Base-by-base conservation (phyloP, 2,888 invertebrate species). In the Diploptera punctata region DNA sequence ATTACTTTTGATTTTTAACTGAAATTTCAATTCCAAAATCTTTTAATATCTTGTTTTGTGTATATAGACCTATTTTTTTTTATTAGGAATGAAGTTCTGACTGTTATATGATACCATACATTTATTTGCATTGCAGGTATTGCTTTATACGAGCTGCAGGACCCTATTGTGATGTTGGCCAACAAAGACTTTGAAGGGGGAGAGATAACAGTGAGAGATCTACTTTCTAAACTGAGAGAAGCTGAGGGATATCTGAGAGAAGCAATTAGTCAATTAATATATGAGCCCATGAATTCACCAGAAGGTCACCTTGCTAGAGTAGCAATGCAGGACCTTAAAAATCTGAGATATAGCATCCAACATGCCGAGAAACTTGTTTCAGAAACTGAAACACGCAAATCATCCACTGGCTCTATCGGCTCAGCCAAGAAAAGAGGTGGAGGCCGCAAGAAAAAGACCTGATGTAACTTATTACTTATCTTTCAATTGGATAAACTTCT, bases 91-190 rank as follows among this genome's bases (percentile, higher is more conserved):
- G n/a, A n/a, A n/a, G n/a, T n/a, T n/a, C n/a, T n/a, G n/a, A n/a
- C n/a, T n/a, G n/a, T n/a, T n/a, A n/a, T n/a, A n/a, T n/a, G n/a
- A n/a, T n/a, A n/a, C n/a, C n/a, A n/a, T n/a, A n/a, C n/a, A n/a
- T n/a, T n/a, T n/a, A n/a, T 33, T 54, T 10, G 24, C 31, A 0
- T 65, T 83, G 0, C 81, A 91, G 93, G 92, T 13, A 88, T 93
- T 84, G 89, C 91, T 78, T 81, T 94, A 26, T 95, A 94, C 80
- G 95, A 95, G 81, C 82, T 94, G 16, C 94, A 95, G 79, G 92
- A 91, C 0, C 93, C 94, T 0, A 79, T 93, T 9, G 88, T 93
- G 81, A 86, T 91, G 76, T 79, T 93, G 75, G 91, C 93, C 0
- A 88, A 89, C 77, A 90, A 86, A 76, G 87, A 88, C 73, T 91